Evolutionary conservation across 1,140 invertebrate species (phyloP), one percentile per base, ranked within the genome.

Genomic region (Steinernema khuongi): DNA sequence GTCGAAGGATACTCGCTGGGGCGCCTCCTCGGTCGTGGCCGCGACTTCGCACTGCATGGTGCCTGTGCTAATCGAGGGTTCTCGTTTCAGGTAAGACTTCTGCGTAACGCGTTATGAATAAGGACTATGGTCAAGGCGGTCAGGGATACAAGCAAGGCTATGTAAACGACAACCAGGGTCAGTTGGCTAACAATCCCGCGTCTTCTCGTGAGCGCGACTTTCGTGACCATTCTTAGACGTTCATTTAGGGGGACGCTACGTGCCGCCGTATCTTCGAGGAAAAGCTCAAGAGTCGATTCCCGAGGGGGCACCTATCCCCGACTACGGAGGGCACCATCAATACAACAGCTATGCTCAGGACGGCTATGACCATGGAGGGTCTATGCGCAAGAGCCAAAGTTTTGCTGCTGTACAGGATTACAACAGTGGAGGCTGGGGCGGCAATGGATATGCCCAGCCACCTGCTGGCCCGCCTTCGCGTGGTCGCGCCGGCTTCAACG

Each of bases 371-470:
- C 68, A 22, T 19, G 68, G 70, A 31, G 70, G 70, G 0, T 14
- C 50, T 4, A 60, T 60, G 50, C 50, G 50, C 7, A 60, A 60
- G 67, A 80, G 77, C 67, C 79, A 81, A 70, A 76, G 71, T 28
- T 81, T 81, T 66, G 77, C 80, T 44, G 79, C 77, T 22, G 80
- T 80, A n/a, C 77, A 81, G 67, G 73, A 67, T 19, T 67, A 71
- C 36, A 31, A 33, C 29, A 43, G 18, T 43, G 73, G 73, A 31
- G 73, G 73, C n/a, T 32, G 74, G 18, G 50, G 74, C 31, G 72
- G 74, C 0, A 28, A 68, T 67, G 74, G 68, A 43, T 68, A 67
- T 72, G 77, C 75, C n/a, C 41, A 33, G 73, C 30, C 36, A 44
- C 33, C 68, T 41, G 68, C 33, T 14, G 75, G 70, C 1, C 70